phyloP scores from a whole-genome alignment of 2,113 vertebrate genomes.

The Sylvicapra grimmia region DNA sequence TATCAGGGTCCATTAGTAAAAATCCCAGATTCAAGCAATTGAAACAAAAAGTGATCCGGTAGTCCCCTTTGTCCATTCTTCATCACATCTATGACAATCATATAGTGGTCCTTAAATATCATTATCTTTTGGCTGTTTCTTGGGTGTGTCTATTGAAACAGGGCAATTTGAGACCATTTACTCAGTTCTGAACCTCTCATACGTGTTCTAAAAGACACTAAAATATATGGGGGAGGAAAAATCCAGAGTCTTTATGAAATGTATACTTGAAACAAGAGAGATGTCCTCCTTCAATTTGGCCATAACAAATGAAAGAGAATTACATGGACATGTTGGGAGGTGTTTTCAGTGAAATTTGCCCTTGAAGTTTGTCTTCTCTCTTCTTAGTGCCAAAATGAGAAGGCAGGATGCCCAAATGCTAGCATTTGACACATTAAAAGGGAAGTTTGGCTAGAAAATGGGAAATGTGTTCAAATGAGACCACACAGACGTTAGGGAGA shows the following conservation, averaged over 20 bases:
- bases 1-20: not conserved
- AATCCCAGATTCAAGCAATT: not conserved
- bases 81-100: not conserved
- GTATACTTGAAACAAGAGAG: not conserved
- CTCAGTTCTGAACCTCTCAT: not conserved
- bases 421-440: not conserved
- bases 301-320: not conserved
- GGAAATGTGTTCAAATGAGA: not conserved
- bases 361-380: not conserved
- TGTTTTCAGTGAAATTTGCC: not conserved
- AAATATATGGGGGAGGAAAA: not conserved
- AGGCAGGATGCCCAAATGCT: not conserved
- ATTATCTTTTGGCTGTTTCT: constrained; percentile 25
- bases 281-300: not conserved
- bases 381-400: not conserved
- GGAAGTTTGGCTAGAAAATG: not conserved
- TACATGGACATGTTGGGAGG: not conserved
- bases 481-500: not conserved
- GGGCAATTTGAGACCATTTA: not conserved
- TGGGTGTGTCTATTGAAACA: not conserved
- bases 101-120: not conserved
- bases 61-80: not conserved
- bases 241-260: not conserved
- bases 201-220: not conserved
- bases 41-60: not conserved